These are phyloP conservation scores for Dysidea cf. avara DNA, from an alignment of 37 sponge, comb jelly and placozoan genomes.

Conservation along the genomic window DNA sequence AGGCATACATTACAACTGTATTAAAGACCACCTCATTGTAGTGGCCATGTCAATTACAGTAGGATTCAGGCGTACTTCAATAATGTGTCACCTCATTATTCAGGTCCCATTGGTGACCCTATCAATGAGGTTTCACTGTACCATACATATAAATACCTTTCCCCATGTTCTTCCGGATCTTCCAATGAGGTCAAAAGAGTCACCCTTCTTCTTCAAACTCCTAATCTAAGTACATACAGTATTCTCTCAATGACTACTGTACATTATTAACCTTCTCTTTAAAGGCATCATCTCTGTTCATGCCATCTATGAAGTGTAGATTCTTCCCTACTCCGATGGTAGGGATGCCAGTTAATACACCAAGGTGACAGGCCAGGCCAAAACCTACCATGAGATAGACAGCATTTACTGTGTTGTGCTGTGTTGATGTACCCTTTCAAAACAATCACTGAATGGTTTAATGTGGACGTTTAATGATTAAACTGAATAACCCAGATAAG, in stretches of 20 bases:
- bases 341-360: constrained; percentile 90
- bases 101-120: too few relatives aligned
- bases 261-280: constrained; percentile 32
- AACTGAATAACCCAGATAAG: too few relatives aligned
- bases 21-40: too few relatives aligned
- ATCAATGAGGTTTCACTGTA: too few relatives aligned
- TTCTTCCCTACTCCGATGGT: constrained; percentile 95
- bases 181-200: constrained; percentile 68
- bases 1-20: too few relatives aligned
- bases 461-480: too few relatives aligned
- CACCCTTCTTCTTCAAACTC: constrained; percentile 60
- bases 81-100: too few relatives aligned
- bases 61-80: too few relatives aligned
- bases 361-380: constrained; percentile 93
- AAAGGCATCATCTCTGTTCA: constrained; percentile 48
- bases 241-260: too few relatives aligned
- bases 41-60: too few relatives aligned
- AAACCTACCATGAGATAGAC: constrained; percentile 51
- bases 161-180: constrained; percentile 71
- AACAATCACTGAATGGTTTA: too few relatives aligned
- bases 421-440: not conserved
- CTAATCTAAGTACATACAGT: constrained; percentile 2
- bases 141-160: constrained; percentile 20
- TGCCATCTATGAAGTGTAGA: constrained; percentile 77
- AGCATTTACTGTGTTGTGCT: not conserved